Conservation (phyloP, 2,113 vertebrate genomes). For the Ciconia stormi region DNA sequence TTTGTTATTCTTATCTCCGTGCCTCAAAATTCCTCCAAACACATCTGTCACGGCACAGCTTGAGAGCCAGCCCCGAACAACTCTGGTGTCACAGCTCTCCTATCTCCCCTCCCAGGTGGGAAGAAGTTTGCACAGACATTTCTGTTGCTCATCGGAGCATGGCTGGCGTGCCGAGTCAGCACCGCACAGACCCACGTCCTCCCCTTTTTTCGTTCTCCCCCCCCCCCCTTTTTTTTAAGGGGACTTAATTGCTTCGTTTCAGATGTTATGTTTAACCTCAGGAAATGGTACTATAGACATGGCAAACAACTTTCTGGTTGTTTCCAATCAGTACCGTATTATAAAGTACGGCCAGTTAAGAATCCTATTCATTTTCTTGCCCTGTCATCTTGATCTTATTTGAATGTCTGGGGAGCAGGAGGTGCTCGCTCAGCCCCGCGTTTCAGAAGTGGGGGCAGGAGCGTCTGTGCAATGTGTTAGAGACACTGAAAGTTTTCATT, state of each 20-base stretch:
- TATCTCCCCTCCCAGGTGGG: constrained; percentile 61
- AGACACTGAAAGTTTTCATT: constrained; percentile 97
- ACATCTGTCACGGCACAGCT: constrained; percentile 64
- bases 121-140: constrained; percentile 53
- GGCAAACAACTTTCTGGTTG: constrained; percentile 82
- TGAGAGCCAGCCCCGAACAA: constrained; percentile 45
- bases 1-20: constrained; percentile 68
- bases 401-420: constrained; percentile 81
- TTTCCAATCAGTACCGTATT: constrained; percentile 83
- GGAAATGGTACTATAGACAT: constrained; percentile 86
- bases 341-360: constrained; percentile 79
- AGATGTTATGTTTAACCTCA: constrained; percentile 90
- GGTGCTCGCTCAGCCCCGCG: constrained; percentile 70
- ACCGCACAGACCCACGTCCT: not conserved
- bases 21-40: constrained; percentile 64
- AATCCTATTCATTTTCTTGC: constrained; percentile 81
- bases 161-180: constrained; percentile 52
- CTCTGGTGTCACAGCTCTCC: constrained; percentile 52
- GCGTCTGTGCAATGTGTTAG: constrained; percentile 86
- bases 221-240: not conserved
- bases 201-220: not conserved
- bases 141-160: constrained; percentile 54
- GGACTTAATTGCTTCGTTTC: constrained; percentile 88
- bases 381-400: constrained; percentile 86
- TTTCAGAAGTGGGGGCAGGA: constrained; percentile 77